A percentile compares a stretch with the other conserved stretches of the same genome.
Conservation (phyloP, 2,113 vertebrate genomes). For the Leptobrachium ailaonicum region DNA sequence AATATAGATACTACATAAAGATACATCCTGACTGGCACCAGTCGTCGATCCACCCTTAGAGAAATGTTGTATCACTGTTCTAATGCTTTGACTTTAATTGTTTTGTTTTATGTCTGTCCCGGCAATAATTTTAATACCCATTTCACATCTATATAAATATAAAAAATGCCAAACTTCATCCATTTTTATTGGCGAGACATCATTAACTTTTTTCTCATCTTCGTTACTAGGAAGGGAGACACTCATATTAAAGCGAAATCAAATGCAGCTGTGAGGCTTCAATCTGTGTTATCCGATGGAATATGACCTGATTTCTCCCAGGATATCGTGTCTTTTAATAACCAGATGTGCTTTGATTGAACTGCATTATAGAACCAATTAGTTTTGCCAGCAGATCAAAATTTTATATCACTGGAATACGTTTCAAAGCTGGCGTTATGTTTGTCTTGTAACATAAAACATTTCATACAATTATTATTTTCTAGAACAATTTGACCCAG, state of each 20-base stretch:
- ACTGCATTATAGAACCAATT: conserved; percentile 13
- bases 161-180: conserved; percentile 1
- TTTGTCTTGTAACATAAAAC: neutral
- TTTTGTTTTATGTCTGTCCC: neutral
- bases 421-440: neutral
- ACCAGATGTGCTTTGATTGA: conserved; percentile 18
- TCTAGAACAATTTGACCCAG: neutral
- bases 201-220: conserved; percentile 18
- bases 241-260: neutral
- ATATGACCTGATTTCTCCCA: conserved; percentile 25
- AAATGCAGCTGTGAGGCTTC: conserved; percentile 24
- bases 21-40: too few species aligned
- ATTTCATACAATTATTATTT: neutral
- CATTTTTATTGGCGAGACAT: conserved; percentile 1
- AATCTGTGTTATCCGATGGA: conserved; percentile 2
- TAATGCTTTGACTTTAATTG: too few species aligned
- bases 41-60: too few species aligned
- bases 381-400: neutral
- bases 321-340: conserved; percentile 11
- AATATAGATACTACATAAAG: too few species aligned
- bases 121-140: neutral
- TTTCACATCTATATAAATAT: neutral
- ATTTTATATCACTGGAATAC: neutral
- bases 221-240: conserved; percentile 2
- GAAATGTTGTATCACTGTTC: too few species aligned